Evolutionary conservation across 2,888 invertebrate genomes (phyloP).

Genomic region (Zaprionus lineosus): DNA sequence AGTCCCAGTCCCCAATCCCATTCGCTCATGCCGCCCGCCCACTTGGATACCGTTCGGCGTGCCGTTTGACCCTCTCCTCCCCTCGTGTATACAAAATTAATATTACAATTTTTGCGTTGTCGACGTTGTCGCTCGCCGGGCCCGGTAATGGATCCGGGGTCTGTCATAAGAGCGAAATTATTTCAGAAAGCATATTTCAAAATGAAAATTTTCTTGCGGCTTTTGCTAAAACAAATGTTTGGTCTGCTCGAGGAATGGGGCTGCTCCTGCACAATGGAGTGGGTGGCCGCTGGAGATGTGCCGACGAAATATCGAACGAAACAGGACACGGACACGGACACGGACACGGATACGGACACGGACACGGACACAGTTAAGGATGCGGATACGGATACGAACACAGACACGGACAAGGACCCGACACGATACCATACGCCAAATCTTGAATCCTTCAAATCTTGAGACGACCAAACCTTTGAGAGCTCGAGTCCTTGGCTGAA

Average conservation of each 20-base stretch:
- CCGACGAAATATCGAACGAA: not conserved
- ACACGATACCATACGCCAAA: no score
- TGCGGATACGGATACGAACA: no score
- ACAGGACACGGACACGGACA: no score
- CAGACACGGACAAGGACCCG: no score
- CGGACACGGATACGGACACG: no score
- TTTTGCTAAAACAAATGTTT: constrained; percentile 73
- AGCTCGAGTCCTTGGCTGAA: no score
- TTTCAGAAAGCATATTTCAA: constrained; percentile 75
- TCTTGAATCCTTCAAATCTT: no score
- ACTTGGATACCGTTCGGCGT: no score
- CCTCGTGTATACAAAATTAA: constrained; percentile 68
- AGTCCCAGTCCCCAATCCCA: no score
- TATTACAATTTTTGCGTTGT: constrained; percentile 69
- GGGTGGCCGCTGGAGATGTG: not conserved
- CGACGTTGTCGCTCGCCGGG: constrained; percentile 26
- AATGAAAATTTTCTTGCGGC: constrained; percentile 76
- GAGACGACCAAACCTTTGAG: no score
- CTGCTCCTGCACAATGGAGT: constrained; percentile 9
- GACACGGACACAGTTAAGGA: no score
- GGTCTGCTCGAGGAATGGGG: constrained; percentile 33
- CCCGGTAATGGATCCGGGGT: constrained; percentile 30
- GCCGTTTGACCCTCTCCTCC: constrained; percentile 1
- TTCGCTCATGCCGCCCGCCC: no score
- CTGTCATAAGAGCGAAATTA: constrained; percentile 69